phyloP scores from a whole-genome alignment of 2,888 invertebrate species.

The Lithophane ornitopus region DNA sequence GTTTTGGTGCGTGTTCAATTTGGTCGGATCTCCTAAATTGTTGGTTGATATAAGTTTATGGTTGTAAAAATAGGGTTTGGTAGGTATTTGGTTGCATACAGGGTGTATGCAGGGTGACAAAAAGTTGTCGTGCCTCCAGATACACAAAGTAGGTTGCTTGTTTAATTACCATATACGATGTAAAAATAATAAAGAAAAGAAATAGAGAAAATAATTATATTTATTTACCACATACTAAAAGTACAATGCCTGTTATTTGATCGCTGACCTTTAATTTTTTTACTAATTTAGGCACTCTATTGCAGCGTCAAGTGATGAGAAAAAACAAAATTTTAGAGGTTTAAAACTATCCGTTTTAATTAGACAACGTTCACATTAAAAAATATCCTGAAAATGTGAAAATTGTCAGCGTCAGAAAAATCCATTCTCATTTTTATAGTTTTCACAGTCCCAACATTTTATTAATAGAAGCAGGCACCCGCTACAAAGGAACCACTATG shows the following conservation, averaged over 20 bases:
- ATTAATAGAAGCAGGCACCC: neutral
- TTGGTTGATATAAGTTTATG: constrained; percentile 38
- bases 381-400: neutral
- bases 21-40: constrained; percentile 36
- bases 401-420: no score
- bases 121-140: no score
- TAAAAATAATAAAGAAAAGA: neutral
- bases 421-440: neutral
- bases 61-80: neutral
- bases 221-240: no score
- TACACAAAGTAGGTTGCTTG: neutral
- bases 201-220: no score
- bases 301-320: neutral
- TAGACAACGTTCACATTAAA: neutral
- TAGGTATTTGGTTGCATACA: neutral
- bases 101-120: neutral
- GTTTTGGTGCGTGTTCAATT: constrained; percentile 52
- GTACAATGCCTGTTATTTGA: no score
- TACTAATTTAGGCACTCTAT: no score
- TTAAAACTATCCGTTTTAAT: neutral
- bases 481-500: neutral
- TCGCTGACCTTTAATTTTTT: no score
- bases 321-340: neutral
- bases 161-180: neutral
- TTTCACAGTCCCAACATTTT: neutral